Evolutionary conservation across 2,113 vertebrate species (phyloP).

Genomic region (Grantiella picta): DNA sequence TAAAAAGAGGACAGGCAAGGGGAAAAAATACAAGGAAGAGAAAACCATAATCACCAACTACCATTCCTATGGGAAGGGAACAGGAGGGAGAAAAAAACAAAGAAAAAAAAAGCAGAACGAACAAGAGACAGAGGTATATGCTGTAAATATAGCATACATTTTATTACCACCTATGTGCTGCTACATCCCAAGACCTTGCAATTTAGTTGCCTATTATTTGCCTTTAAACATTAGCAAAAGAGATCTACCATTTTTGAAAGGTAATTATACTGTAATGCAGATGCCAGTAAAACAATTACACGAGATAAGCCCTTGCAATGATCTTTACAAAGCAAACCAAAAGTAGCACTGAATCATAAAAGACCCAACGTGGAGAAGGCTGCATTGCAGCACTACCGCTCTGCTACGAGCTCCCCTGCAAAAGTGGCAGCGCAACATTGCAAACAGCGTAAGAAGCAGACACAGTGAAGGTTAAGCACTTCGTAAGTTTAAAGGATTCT

Average conservation of each 20-base stretch:
- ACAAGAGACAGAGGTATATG: not conserved
- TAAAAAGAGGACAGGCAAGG: constrained; percentile 41
- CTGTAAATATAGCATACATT: constrained; percentile 51
- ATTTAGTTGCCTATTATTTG: constrained; percentile 73
- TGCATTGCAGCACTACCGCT: constrained; percentile 56
- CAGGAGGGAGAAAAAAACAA: not conserved
- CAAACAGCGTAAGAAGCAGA: not conserved
- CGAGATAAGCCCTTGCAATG: constrained; percentile 73
- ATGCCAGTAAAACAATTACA: constrained; percentile 77
- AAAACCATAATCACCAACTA: constrained; percentile 7
- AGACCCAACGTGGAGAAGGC: constrained; percentile 61
- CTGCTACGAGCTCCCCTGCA: not conserved
- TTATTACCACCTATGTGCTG: constrained; percentile 23
- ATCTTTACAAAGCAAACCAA: constrained; percentile 70
- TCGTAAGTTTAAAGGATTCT: constrained; percentile 22
- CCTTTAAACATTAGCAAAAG: constrained; percentile 74
- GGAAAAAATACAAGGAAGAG: not conserved
- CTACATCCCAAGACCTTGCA: constrained; percentile 55
- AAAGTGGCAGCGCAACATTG: constrained; percentile 17
- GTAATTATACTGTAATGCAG: constrained; percentile 78
- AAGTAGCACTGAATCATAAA: constrained; percentile 66
- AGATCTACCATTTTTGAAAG: constrained; percentile 73
- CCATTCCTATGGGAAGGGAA: not conserved
- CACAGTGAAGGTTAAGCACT: constrained; percentile 45
- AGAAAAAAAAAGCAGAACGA: not conserved